Evolutionary conservation across 2,888 invertebrate genomes (phyloP).

Genomic region (Standfussiana lucernea): DNA sequence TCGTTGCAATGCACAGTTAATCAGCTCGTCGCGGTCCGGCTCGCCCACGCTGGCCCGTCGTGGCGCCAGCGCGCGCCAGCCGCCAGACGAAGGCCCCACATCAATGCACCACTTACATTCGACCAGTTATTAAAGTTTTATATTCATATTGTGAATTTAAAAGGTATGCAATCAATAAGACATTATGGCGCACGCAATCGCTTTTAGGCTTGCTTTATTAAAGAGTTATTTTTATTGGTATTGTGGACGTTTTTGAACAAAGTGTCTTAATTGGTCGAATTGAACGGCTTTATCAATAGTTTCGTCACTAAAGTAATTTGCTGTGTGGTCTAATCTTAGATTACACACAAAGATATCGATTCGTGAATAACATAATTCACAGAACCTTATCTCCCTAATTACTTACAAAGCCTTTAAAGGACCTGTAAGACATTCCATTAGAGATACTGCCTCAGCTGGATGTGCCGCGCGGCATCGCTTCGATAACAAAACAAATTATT

Average conservation of each 20-base stretch:
- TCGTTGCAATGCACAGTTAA: constrained; percentile 81
- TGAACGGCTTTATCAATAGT: constrained; percentile 3
- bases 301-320: constrained; percentile 10
- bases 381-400: constrained; percentile 50
- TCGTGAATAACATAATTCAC: constrained; percentile 22
- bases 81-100: constrained; percentile 72
- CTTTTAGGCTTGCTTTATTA: constrained; percentile 33
- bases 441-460: constrained; percentile 54
- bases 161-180: constrained; percentile 62
- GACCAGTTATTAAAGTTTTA: constrained; percentile 70
- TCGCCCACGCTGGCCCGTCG: constrained; percentile 80
- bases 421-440: constrained; percentile 49
- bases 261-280: constrained; percentile 17
- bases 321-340: constrained; percentile 1
- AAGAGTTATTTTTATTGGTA: constrained; percentile 14
- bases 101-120: constrained; percentile 74
- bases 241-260: neutral
- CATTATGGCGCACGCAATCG: constrained; percentile 38
- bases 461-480: constrained; percentile 46
- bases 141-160: constrained; percentile 69
- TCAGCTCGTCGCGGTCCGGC: constrained; percentile 80
- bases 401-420: constrained; percentile 47
- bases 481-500: constrained; percentile 69
- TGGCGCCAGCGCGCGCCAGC: constrained; percentile 73
- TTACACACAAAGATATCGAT: constrained; percentile 15